Base-by-base conservation (phyloP, 2,113 vertebrate genomes). In the Nesoenas mayeri region DNA sequence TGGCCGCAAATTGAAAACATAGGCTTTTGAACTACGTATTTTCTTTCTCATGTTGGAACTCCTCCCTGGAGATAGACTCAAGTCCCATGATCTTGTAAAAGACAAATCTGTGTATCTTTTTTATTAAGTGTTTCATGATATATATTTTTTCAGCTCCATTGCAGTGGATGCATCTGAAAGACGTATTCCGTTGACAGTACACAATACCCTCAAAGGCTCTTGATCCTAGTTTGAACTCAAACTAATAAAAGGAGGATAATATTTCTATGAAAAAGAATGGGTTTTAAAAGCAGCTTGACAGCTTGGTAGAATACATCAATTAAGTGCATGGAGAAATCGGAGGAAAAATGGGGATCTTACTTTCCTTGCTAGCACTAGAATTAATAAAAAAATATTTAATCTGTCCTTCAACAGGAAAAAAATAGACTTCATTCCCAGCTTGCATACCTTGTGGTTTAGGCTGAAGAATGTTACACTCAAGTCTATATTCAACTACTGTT, bases 1-100 rank as follows among this genome's bases (percentile, higher is more conserved):
- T 99, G 98, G 97, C 84, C 38, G 95, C 97, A 99, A 99, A 99
- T 99, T 98, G 98, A 98, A 99, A 99, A 99, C 98, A 98, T 95
- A 96, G 98, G 97, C 98, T 98, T 99, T 98, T 98, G 98, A 99
- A 98, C 98, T 97, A 98, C 97, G 97, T 98, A 98, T 98, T 99
- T 98, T 98, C 98, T 98, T 98, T 98, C 98, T 98, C 97, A 97
- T 98, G 98, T 98, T 98, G 97, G 98, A 98, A 98, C 98, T 98
- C 94, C 97, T 99, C 98, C 98, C 98, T 98, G 81, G 98, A 99
- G 99, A 99, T 98, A 97, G 95, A 97, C 97, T 98, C 97, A 98
- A 98, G 98, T 98, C 98, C 98, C 98, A 97, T 98, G 98, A 98
- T 98, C 98, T 97, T 97, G 96, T 96, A 97, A 97, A 98, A 97